phyloP scores from a whole-genome alignment of 2,888 invertebrate species.

The Gastracanthus pulcherrimus region DNA sequence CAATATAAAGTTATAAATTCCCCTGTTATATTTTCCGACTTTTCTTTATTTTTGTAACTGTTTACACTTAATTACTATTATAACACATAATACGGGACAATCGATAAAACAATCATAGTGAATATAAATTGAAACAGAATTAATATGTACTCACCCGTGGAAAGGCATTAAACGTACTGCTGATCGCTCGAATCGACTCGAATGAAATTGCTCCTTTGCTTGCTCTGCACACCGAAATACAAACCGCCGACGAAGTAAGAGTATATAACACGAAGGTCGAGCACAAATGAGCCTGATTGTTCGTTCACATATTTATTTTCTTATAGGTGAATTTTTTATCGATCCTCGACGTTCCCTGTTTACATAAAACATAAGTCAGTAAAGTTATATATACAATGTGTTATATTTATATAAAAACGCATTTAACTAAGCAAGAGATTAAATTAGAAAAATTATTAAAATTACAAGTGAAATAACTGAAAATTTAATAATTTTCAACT shows the following conservation, averaged over 20 bases:
- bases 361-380: background rate
- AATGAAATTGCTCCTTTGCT: slow-evolving; percentile 22
- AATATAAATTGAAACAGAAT: background rate
- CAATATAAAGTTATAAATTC: too few relatives aligned
- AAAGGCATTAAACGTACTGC: background rate
- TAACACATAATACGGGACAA: too few relatives aligned
- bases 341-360: background rate
- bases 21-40: too few relatives aligned
- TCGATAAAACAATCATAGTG: too few relatives aligned
- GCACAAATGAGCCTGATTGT: slow-evolving; percentile 1
- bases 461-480: too few relatives aligned
- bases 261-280: slow-evolving; percentile 17
- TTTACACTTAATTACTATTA: too few relatives aligned
- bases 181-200: slow-evolving; percentile 16
- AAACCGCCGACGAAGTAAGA: background rate
- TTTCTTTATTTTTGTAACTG: too few relatives aligned
- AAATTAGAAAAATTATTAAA: too few relatives aligned
- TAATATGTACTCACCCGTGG: slow-evolving; percentile 5
- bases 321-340: background rate
- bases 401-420: background rate
- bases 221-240: slow-evolving; percentile 1
- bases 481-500: too few relatives aligned
- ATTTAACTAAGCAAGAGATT: too few relatives aligned
- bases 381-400: background rate
- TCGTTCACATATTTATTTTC: slow-evolving; percentile 31